Conservation (phyloP, 2,888 invertebrate genomes). For the Drosophila melanocephala region DNA sequence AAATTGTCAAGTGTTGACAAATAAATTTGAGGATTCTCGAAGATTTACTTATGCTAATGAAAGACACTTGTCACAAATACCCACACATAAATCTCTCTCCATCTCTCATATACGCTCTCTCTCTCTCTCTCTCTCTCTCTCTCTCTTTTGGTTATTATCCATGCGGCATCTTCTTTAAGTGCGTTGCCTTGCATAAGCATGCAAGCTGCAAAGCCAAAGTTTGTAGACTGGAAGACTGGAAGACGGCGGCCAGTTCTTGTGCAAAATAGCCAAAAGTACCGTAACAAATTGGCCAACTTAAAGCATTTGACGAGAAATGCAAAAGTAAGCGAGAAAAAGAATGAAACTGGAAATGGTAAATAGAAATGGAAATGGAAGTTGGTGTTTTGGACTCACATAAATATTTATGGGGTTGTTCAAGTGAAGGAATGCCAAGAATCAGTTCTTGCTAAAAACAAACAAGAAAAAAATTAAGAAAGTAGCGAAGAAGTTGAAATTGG, state of each 20-base stretch:
- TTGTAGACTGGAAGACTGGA: slow-evolving; percentile 19
- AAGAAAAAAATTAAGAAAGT: background rate
- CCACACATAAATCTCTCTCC: slow-evolving; percentile 46
- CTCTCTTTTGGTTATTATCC: slow-evolving; percentile 22
- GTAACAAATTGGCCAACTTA: slow-evolving; percentile 71
- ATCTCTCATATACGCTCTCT: slow-evolving; percentile 5
- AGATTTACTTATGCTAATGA: slow-evolving; percentile 82
- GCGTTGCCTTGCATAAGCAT: slow-evolving; percentile 74
- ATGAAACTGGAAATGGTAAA: slow-evolving; percentile 34
- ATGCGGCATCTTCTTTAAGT: slow-evolving; percentile 71
- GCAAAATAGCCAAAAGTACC: slow-evolving; percentile 65
- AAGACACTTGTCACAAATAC: slow-evolving; percentile 80
- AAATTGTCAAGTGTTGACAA: slow-evolving; percentile 84
- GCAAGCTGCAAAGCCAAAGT: slow-evolving; percentile 32
- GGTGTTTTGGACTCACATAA: slow-evolving; percentile 50
- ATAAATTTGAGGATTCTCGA: slow-evolving; percentile 82
- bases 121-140: background rate
- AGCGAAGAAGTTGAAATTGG: background rate
- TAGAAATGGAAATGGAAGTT: slow-evolving; percentile 28
- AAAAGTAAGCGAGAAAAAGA: slow-evolving; percentile 48
- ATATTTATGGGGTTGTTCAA: slow-evolving; percentile 70
- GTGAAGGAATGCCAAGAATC: slow-evolving; percentile 43
- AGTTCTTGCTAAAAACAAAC: slow-evolving; percentile 1
- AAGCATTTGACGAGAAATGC: slow-evolving; percentile 70
- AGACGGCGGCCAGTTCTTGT: slow-evolving; percentile 22